Base-by-base conservation (phyloP, 2,113 vertebrate species). In the Pygoscelis adeliae region DNA sequence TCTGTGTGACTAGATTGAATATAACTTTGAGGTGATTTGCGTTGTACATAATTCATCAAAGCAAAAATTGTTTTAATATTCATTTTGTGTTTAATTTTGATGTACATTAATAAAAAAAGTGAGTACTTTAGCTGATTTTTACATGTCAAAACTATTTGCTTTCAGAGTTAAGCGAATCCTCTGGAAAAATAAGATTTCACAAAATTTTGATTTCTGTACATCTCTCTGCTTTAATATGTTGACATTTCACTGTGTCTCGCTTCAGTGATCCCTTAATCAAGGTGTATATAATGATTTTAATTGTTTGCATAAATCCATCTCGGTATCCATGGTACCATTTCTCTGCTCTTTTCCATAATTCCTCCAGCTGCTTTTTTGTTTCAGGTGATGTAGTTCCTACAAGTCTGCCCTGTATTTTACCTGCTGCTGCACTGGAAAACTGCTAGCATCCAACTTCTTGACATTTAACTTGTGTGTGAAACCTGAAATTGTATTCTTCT, bases 41-140 rank as follows among this genome's bases (percentile, higher is more conserved):
- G 83, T 69, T 53, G 47, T 91, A 27, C 70, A 93, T 89, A 89
- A 93, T 81, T 94, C 59, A 94, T 95, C 94, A 92, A 93, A 95
- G 86, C 22, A 73, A 88, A 73, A 87, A 32, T 23, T 34, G 4
- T 40, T 93, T 88, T 62, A 89, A 67, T 92, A 92, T 91, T 93
- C 0, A 86, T 92, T 78, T 78, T 3, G 26, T 84, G 34, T 62
- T 86, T 83, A 73, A 63, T 84, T 87, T 86, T 86, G 15, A 66
- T 74, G 11, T 50, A 53, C n/a, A 38, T 62, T 52, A 83, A 93
- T 85, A 63, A 49, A 74, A 67, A 92, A 83, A 50, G 23, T 47
- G 59, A 89, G 13, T 1, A 61, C 85, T 89, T 91, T n/a, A 58
- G 58, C 65, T 89, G 13, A 67, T 73, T 71, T 95, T 83, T 85